phyloP scores from a whole-genome alignment of 30 jellyfish, hydroid and myxozoan genomes.

The Aurelia sp. region DNA sequence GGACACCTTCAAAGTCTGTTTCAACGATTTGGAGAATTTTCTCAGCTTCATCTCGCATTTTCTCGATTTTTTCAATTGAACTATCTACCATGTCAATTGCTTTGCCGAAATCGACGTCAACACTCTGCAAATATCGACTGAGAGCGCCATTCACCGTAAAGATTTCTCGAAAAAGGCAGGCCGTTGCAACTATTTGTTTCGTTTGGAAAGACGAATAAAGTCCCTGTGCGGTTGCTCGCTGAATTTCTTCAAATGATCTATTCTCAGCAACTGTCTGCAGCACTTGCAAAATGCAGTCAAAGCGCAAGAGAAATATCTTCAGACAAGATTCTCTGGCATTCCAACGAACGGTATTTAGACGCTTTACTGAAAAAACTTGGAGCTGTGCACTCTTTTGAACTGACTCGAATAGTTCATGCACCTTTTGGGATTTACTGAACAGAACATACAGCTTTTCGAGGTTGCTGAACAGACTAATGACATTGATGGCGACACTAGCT shows the following conservation, averaged over 20 bases:
- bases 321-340: no score
- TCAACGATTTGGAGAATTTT: no score
- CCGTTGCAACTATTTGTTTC: conserved; percentile 15
- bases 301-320: neutral
- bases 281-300: conserved; percentile 19
- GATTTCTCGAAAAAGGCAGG: conserved; percentile 29
- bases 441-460: neutral
- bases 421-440: neutral
- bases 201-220: conserved; percentile 6
- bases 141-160: conserved; percentile 30
- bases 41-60: no score
- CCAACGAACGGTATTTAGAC: conserved; percentile 10
- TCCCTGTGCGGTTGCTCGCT: conserved; percentile 15
- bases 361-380: conserved; percentile 3
- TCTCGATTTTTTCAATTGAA: no score
- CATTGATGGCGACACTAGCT: conserved; percentile 5
- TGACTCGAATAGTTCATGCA: conserved; percentile 1
- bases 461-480: neutral
- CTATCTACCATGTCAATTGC: no score
- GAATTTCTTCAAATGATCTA: neutral
- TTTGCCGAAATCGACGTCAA: no score
- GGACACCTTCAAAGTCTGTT: no score
- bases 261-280: neutral
- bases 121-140: no score
- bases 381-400: neutral